Evolutionary conservation across 2,888 invertebrate genomes (phyloP).

Genomic region (Archips xylosteana): DNA sequence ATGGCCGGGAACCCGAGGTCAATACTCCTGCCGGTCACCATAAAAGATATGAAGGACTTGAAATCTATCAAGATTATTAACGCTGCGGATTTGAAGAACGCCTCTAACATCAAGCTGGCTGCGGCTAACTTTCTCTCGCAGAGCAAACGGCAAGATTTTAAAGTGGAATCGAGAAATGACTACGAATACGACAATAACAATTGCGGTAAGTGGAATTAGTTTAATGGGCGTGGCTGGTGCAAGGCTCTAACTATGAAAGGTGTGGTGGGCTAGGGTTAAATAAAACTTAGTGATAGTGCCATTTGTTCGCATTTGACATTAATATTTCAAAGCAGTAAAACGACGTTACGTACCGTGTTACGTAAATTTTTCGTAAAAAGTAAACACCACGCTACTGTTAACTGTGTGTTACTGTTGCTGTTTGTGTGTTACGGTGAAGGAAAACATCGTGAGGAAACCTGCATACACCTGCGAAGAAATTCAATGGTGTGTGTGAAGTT

Average conservation of each 20-base stretch:
- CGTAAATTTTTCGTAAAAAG: too few species aligned
- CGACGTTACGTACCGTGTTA: background rate
- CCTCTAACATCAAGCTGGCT: constrained; percentile 82
- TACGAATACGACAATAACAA: constrained; percentile 74
- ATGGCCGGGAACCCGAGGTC: constrained; percentile 86
- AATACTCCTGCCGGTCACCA: constrained; percentile 89
- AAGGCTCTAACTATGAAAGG: background rate
- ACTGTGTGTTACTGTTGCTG: too few species aligned
- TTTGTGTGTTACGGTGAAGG: too few species aligned
- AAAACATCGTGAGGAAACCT: too few species aligned
- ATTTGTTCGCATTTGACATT: background rate
- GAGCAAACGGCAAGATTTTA: constrained; percentile 75
- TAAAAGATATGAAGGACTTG: constrained; percentile 89
- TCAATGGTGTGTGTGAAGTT: too few species aligned
- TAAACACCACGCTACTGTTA: too few species aligned
- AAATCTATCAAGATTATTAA: constrained; percentile 91
- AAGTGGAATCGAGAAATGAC: constrained; percentile 67
- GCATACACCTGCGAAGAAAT: too few species aligned
- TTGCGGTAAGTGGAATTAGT: constrained; percentile 65
- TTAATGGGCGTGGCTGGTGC: constrained; percentile 29
- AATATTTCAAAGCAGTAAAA: background rate
- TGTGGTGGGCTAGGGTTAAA: background rate
- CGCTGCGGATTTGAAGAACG: constrained; percentile 84
- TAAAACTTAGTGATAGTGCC: background rate
- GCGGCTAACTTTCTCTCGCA: constrained; percentile 81